A percentile compares a stretch with the other conserved stretches of the same genome.
phyloP scores from a whole-genome alignment of 2,797 vertebrate species.

The Chiloscyllium punctatum region DNA sequence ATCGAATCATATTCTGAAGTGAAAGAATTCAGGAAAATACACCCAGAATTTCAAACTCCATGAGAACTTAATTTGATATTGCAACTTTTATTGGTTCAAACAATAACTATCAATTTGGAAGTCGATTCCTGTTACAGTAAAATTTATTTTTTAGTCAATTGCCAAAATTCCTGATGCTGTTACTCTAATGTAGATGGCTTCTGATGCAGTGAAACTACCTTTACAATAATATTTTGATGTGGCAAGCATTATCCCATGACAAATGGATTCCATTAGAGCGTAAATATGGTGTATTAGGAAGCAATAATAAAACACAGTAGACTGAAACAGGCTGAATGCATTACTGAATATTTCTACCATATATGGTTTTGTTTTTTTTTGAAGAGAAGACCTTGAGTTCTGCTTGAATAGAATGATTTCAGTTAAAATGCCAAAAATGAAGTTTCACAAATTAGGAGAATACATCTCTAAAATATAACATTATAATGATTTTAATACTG shows the following conservation, averaged over 20 bases:
- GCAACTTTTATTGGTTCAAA: background rate
- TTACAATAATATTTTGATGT: constrained; percentile 33
- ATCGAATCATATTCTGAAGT: background rate
- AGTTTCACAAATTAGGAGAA: no score
- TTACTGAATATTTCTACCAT: constrained; percentile 24
- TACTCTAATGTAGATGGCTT: constrained; percentile 9
- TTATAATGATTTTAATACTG: background rate
- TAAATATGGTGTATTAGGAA: constrained; percentile 2
- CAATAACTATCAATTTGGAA: background rate
- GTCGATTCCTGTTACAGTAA: background rate
- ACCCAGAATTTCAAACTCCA: background rate
- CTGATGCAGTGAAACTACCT: constrained; percentile 9
- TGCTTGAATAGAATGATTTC: background rate
- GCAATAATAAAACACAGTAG: constrained; percentile 32
- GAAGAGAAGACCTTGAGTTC: background rate
- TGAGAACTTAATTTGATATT: background rate
- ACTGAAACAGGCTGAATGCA: constrained; percentile 8
- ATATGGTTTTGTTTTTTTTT: background rate
- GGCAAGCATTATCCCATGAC: constrained; percentile 34
- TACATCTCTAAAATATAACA: background rate
- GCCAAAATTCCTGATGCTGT: background rate
- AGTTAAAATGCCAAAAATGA: background rate
- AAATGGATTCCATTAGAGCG: constrained; percentile 31
- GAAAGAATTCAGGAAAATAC: background rate
- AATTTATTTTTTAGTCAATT: background rate